Evolutionary conservation across 2,797 vertebrate genomes (phyloP), one percentile per base, ranked within the genome.

Genomic region (Thaleichthys pacificus): DNA sequence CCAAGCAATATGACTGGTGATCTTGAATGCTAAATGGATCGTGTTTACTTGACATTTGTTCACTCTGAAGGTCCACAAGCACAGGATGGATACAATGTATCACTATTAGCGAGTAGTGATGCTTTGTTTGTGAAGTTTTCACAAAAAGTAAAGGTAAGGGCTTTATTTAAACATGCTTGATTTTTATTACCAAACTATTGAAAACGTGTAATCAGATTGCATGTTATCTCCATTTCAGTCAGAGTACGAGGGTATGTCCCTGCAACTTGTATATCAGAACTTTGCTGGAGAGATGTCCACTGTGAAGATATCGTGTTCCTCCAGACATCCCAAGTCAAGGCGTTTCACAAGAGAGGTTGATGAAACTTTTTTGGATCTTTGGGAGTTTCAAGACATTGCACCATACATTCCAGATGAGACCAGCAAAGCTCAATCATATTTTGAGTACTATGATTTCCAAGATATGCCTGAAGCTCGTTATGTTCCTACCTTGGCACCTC

Each of bases 221-320:
- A 32, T 62, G 24, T 32, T 4, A 62, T 30, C 28, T 30, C 6
- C 9, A 62, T 62, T 35, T 15, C 61, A 19, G 30, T 5, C 28
- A 30, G 26, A 21, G 61, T 35, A 63, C 32, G 61, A 3, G 17
- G 32, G 30, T 63, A 28, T 30, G 26, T 63, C 61, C 17, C 61
- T 63, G 7, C 61, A 63, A 63, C 61, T 63, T 6, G 61, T 63
- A 19, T 63, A 63, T 63, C 61, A 30, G 61, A 63, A 35, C 61
- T 35, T 30, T 17, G 61, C 61, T 63, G 61, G 61, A 63, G 61
- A 63, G 61, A 19, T 63, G 61, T 63, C 61, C 15, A 63, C 61
- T 32, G 30, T 32, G 3, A 8, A 9, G 61, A 30, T 63, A 6
- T 63, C 61, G 2, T 63, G 61, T 63, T 28, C 14, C 7, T 30